Percentiles rank a stretch among this genome's conserved stretches.
phyloP scores from a whole-genome alignment of 2,797 vertebrate species.

The Staurois parvus region DNA sequence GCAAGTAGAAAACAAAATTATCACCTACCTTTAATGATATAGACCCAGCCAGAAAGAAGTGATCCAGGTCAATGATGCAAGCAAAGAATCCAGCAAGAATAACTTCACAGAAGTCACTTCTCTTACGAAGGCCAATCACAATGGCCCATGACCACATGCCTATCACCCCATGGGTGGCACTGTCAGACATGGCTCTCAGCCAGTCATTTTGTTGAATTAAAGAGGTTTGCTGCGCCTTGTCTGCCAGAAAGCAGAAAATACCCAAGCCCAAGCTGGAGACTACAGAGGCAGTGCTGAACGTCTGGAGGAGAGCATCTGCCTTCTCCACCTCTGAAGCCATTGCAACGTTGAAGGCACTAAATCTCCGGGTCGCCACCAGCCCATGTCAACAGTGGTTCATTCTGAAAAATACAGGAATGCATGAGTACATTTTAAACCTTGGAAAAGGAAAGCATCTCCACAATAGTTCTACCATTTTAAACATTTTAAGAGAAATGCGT shows the following conservation, averaged over 20 bases:
- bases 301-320: conserved; percentile 88
- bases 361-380: conserved; percentile 57
- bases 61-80: conserved; percentile 92
- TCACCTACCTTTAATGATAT: conserved; percentile 87
- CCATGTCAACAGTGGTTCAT: conserved; percentile 59
- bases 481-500: too few relatives aligned
- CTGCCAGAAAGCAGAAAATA: conserved; percentile 86
- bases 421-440: too few relatives aligned
- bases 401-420: conserved; percentile 64
- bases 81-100: conserved; percentile 90
- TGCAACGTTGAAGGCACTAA: conserved; percentile 63
- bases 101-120: conserved; percentile 89
- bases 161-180: conserved; percentile 85
- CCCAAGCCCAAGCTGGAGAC: conserved; percentile 88
- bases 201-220: conserved; percentile 87
- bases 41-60: conserved; percentile 91
- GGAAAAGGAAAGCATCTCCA: too few relatives aligned
- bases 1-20: background rate
- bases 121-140: conserved; percentile 90
- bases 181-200: conserved; percentile 89
- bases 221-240: conserved; percentile 83
- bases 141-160: conserved; percentile 96
- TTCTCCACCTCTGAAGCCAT: conserved; percentile 92
- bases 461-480: too few relatives aligned
- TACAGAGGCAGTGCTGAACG: conserved; percentile 88